A percentile compares a stretch with the other conserved stretches of the same genome.
Conservation (phyloP, 2,888 invertebrate species). For the Yponomeuta cagnagella region DNA sequence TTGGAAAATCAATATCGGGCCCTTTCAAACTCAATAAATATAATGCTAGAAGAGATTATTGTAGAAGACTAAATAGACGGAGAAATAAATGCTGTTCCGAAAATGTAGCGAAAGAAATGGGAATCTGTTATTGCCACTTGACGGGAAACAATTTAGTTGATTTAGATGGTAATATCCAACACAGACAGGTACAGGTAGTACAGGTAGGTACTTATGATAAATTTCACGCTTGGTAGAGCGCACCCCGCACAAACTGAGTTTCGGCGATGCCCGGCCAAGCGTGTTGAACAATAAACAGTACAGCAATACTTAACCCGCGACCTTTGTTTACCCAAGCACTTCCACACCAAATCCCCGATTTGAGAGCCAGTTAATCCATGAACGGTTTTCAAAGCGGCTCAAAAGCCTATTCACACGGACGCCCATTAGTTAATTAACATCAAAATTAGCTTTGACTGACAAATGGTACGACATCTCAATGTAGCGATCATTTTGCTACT, state of each 20-base stretch:
- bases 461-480: conserved; percentile 12
- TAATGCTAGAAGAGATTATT: not conserved
- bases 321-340: not conserved
- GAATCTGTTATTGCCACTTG: not conserved
- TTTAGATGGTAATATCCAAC: not conserved
- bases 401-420: conserved; percentile 4
- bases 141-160: not conserved
- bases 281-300: not conserved
- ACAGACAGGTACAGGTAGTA: not conserved
- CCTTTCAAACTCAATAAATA: not conserved
- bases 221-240: not conserved
- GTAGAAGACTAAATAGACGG: not conserved
- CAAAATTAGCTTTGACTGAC: conserved; percentile 11
- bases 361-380: not conserved
- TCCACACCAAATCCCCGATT: not conserved
- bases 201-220: not conserved
- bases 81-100: not conserved
- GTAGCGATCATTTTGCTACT: not conserved
- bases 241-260: not conserved
- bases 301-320: not conserved
- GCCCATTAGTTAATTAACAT: conserved; percentile 11
- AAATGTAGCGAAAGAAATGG: not conserved
- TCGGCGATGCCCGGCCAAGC: not conserved
- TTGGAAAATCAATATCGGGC: not conserved
- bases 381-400: not conserved